Evolutionary conservation across 1,140 invertebrate species (phyloP).

Genomic region (Cyrtorhinus lividipennis): DNA sequence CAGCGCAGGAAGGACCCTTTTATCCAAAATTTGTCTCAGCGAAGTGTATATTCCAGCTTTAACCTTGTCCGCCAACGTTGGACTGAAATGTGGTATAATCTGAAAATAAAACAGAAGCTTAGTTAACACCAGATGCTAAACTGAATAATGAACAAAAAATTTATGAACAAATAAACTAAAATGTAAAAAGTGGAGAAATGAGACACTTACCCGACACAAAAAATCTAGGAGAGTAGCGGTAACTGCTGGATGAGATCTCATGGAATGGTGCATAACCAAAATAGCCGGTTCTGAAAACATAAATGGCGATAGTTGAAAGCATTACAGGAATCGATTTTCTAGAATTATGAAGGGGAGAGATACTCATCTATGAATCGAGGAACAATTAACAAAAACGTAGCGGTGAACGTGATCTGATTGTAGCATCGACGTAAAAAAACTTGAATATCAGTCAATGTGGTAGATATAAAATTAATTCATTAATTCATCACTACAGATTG

Average conservation of each 20-base stretch:
- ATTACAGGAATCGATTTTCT: too few species aligned
- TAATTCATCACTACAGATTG: too few species aligned
- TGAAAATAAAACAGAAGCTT: conserved; percentile 34
- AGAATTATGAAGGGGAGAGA: too few species aligned
- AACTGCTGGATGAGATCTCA: conserved; percentile 87
- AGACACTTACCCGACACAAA: conserved; percentile 56
- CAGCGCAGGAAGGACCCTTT: conserved; percentile 77
- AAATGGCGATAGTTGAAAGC: too few species aligned
- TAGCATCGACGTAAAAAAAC: too few species aligned
- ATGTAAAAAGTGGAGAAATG: neutral
- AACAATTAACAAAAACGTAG: too few species aligned
- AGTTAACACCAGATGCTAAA: neutral
- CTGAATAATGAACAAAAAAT: neutral
- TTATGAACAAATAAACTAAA: neutral
- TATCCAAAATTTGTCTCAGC: conserved; percentile 84
- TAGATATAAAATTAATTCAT: too few species aligned
- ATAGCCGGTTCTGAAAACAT: conserved; percentile 74
- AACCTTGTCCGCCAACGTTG: conserved; percentile 67
- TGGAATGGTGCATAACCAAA: conserved; percentile 94
- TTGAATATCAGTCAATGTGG: too few species aligned
- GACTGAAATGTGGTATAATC: conserved; percentile 89
- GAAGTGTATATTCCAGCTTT: conserved; percentile 81
- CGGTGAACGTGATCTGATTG: too few species aligned
- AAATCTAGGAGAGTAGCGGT: conserved; percentile 91
- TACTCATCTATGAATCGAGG: too few species aligned